Percentiles rank a stretch among this genome's conserved stretches.
Evolutionary conservation across 2,113 vertebrate species (phyloP).

Genomic region (Trematomus loennbergii): DNA sequence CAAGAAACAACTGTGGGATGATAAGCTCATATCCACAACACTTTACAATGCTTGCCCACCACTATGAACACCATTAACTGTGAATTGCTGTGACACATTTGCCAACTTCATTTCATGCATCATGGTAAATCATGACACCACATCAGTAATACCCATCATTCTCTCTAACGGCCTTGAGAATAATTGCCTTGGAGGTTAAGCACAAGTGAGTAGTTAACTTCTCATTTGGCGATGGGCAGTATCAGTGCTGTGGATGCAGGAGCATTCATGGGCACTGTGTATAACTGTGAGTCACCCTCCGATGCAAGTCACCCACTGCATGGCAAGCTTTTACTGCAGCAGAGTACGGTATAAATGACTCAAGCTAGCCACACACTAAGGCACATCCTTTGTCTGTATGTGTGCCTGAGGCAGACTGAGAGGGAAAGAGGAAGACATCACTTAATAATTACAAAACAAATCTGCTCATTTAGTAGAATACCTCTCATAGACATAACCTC

Average conservation of each 20-base stretch:
- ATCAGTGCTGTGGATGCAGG: slow-evolving; percentile 48
- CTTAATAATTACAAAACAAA: slow-evolving; percentile 30
- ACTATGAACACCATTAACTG: slow-evolving; percentile 66
- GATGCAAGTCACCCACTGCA: slow-evolving; percentile 63
- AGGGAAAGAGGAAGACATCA: neutral
- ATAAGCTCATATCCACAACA: slow-evolving; percentile 26
- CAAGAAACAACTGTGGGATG: slow-evolving; percentile 1
- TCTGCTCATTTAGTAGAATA: slow-evolving; percentile 29
- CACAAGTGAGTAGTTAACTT: slow-evolving; percentile 66
- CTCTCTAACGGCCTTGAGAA: slow-evolving; percentile 57
- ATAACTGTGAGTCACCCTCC: slow-evolving; percentile 56
- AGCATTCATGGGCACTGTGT: slow-evolving; percentile 24
- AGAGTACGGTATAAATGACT: slow-evolving; percentile 31
- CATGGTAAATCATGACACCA: slow-evolving; percentile 73
- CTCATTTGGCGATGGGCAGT: slow-evolving; percentile 58
- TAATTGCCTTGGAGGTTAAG: slow-evolving; percentile 68
- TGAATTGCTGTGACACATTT: slow-evolving; percentile 73
- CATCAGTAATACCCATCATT: slow-evolving; percentile 72
- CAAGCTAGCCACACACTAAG: slow-evolving; percentile 11
- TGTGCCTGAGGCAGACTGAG: neutral
- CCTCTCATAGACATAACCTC: slow-evolving; percentile 7
- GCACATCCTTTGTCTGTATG: slow-evolving; percentile 19
- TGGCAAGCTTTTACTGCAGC: slow-evolving; percentile 52
- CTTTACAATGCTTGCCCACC: slow-evolving; percentile 26
- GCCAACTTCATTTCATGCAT: slow-evolving; percentile 81